These are phyloP conservation scores for Halcyon chelicuti DNA, from an alignment of 2,797 vertebrate genomes.

Conservation along the genomic window DNA sequence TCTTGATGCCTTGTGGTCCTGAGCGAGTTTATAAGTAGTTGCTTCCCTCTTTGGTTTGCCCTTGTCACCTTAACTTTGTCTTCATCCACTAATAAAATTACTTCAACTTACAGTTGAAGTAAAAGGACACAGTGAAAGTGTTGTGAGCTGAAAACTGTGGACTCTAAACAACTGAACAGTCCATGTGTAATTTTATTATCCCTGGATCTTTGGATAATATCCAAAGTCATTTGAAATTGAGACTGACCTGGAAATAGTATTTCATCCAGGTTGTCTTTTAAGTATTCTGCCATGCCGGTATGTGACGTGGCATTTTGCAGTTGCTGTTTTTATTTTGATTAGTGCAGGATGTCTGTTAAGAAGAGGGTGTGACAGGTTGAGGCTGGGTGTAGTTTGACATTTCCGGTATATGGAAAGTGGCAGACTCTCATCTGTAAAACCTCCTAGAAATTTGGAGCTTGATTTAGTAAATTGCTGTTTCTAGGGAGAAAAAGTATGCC, in stretches of 20 bases:
- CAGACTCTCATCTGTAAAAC: not conserved
- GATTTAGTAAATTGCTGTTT: not conserved
- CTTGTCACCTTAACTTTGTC: not conserved
- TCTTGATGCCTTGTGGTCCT: not conserved
- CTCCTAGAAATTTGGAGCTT: not conserved
- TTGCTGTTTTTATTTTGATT: not conserved
- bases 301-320: not conserved
- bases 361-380: not conserved
- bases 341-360: not conserved
- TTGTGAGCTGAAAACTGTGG: not conserved
- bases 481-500: not conserved
- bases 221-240: not conserved
- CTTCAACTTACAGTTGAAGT: not conserved
- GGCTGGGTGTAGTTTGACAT: not conserved
- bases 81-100: not conserved
- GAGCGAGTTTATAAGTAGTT: not conserved
- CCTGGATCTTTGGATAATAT: not conserved
- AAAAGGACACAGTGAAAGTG: not conserved
- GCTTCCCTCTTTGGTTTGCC: not conserved
- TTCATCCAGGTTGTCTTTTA: not conserved
- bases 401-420: not conserved
- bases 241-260: not conserved
- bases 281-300: not conserved
- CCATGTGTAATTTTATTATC: not conserved
- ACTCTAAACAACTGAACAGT: not conserved